Evolutionary conservation across 2,888 invertebrate species (phyloP).

Genomic region (Mesoligia furuncula): DNA sequence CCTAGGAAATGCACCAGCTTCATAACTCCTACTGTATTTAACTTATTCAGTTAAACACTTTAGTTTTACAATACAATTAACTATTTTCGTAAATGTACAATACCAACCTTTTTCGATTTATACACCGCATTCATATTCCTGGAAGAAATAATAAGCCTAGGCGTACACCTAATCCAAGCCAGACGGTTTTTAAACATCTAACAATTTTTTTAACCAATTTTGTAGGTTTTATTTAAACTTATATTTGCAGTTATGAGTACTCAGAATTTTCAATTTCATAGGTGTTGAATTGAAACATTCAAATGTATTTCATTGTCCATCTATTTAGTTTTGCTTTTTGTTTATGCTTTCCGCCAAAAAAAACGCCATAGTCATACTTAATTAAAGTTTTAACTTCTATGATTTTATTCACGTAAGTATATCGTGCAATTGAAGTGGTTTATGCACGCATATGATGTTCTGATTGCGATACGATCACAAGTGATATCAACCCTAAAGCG

Average conservation of each 20-base stretch:
- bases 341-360: constrained; percentile 4
- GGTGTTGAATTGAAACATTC: not conserved
- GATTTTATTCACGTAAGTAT: constrained; percentile 6
- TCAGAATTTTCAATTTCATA: not conserved
- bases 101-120: not conserved
- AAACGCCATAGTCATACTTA: not conserved
- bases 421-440: constrained; percentile 20
- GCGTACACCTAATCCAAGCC: not conserved
- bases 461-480: constrained; percentile 32
- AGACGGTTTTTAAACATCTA: not conserved
- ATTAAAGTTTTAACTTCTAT: constrained; percentile 16
- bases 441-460: constrained; percentile 41
- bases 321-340: not conserved
- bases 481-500: constrained; percentile 38
- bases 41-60: not conserved
- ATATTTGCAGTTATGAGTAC: not conserved
- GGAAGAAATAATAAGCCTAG: constrained; percentile 9
- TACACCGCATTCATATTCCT: not conserved
- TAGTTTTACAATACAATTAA: not conserved
- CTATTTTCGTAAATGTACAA: not conserved
- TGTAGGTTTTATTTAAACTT: not conserved
- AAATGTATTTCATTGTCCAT: not conserved
- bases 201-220: not conserved
- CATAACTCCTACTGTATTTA: not conserved
- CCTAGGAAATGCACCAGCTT: not conserved